Base-by-base conservation (phyloP, 2,797 vertebrate genomes). In the Eutrigla gurnardus region DNA sequence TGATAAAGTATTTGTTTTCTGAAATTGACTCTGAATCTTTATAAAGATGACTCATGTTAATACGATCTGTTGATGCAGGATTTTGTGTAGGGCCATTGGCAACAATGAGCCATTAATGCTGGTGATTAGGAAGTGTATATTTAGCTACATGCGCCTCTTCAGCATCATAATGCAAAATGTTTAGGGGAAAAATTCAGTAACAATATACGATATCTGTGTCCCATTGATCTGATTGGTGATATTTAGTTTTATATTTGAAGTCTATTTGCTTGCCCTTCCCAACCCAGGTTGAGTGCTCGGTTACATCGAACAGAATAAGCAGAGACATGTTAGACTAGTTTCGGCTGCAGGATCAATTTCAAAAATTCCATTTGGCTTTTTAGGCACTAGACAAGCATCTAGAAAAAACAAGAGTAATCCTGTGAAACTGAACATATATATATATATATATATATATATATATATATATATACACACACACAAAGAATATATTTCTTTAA, bases 271-370 rank as follows among this genome's bases (percentile, higher is more conserved):
- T 36, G 40, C 33, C 13, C 25, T 57, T 25, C 3, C 18, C 5
- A 7, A 32, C n/a, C 13, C 0, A 43, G 32, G 3, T 55, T 47
- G 13, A 10, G 17, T 18, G 25, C 42, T 71, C 54, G 32, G 43
- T 65, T 67, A 39, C 46, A 59, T n/a, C 2, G 49, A 69, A 54
- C 47, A 46, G 4, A 59, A 25, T 11, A 14, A 35, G 32, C 40
- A 36, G 37, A 80, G 45, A 47, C 55, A 55, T 60, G 49, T 68
- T 8, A 3, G 14, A 45, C 15, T 37, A 5, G 62, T 71, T 66
- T 67, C 3, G 5, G 36, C 47, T 1, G 10, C 46, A 40, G 13
- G 54, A 54, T 61, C 13, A 18, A 63, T 71, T 65, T 36, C 3
- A 57, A 53, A 66, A 71, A 47, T 14, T 35, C 11, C 5, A 40